Base-by-base conservation (phyloP, 1,140 invertebrate genomes). In the Augochlora pura region DNA sequence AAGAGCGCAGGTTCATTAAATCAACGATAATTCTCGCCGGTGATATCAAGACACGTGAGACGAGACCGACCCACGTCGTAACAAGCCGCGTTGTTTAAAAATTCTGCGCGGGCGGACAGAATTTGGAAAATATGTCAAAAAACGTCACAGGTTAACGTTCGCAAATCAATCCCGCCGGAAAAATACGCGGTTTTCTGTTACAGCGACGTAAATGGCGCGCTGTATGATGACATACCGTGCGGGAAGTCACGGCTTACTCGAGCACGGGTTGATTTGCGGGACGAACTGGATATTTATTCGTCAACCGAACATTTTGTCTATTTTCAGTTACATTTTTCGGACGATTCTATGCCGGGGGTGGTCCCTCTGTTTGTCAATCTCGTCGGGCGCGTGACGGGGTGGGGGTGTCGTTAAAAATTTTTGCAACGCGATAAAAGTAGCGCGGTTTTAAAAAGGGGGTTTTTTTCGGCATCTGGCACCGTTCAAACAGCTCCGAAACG, bases 401-500 rank as follows among this genome's bases (percentile, higher is more conserved):
- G 32, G 42, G 39, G 10, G 21, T 25, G 21, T 42, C 32, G 63
- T 63, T 63, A 63, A 54, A 38, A 68, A 25, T 38, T 57, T 27
- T 54, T 57, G 39, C n/a, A 38, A 57, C 14, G 49, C 16, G 49
- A 27, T 67, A 54, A 75, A 75, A 67, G 25, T 57, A 7, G 23
- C 25, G 9, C 64, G 52, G 67, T 68, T n/a, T 25, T 16, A 66
- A 66, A 23, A 16, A 21, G 14, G n/a, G n/a, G n/a, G n/a, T n/a
- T n/a, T 66, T 25, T 46, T 66, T 39, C 32, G 49, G 21, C 38
- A 38, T 42, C 9, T 8, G 21, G 27, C 7, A 21, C 25, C 32
- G 27, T 67, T 64, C 39, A 27, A 67, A 59, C 73, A 38, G 38
- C 12, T 27, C 14, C 14, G n/a, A 66, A 75, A 57, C 66, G 32